These are phyloP conservation scores for Lymantria dispar DNA, from an alignment of 2,888 invertebrate genomes.

Conservation along the genomic window DNA sequence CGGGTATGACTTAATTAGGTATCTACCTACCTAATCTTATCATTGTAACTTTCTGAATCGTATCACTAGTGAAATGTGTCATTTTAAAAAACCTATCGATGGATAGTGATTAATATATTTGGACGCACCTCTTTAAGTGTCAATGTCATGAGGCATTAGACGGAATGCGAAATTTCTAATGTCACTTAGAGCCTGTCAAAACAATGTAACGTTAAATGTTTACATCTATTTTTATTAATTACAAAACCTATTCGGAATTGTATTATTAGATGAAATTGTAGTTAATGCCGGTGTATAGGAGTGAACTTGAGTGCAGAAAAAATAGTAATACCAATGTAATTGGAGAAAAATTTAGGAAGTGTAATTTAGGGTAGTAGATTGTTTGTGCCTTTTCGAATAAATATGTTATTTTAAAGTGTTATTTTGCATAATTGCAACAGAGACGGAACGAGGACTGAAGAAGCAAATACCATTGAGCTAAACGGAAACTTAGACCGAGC, in stretches of 20 bases:
- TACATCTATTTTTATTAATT: background rate
- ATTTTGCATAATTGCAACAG: slow-evolving; percentile 18
- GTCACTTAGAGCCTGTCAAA: slow-evolving; percentile 2
- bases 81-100: background rate
- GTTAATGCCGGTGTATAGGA: too few relatives aligned
- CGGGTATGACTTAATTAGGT: slow-evolving; percentile 58
- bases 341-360: too few relatives aligned
- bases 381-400: background rate
- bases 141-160: slow-evolving; percentile 19
- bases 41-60: background rate
- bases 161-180: slow-evolving; percentile 1
- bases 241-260: too few relatives aligned
- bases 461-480: slow-evolving; percentile 39
- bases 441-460: slow-evolving; percentile 41
- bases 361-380: background rate
- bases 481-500: slow-evolving; percentile 45
- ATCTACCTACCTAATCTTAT: background rate
- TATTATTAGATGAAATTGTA: too few relatives aligned
- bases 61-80: background rate
- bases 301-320: too few relatives aligned
- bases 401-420: background rate
- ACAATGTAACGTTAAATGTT: background rate
- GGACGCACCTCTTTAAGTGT: slow-evolving; percentile 26
- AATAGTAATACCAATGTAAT: too few relatives aligned
- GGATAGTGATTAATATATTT: slow-evolving; percentile 16